Percentiles rank a stretch among this genome's conserved stretches.
These are phyloP conservation scores for Odontomachus brunneus DNA, from an alignment of 1,140 invertebrate species.

Conservation along the genomic window DNA sequence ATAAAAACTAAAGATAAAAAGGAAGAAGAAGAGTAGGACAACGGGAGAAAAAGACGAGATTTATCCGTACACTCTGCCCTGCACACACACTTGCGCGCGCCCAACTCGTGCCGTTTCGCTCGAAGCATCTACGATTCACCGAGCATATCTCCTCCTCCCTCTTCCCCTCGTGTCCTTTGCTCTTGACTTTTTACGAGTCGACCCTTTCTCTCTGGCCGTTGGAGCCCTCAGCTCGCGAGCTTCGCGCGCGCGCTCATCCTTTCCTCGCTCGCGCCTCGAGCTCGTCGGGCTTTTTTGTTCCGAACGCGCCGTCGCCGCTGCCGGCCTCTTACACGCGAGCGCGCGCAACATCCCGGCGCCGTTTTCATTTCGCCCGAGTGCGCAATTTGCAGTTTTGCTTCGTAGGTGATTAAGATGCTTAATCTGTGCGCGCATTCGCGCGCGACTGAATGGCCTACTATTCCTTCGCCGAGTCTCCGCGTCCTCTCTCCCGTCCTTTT, in stretches of 20 bases:
- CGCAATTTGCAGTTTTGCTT: slow-evolving; percentile 78
- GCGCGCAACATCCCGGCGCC: slow-evolving; percentile 47
- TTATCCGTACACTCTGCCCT: slow-evolving; percentile 15
- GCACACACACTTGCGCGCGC: not conserved
- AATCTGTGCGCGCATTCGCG: slow-evolving; percentile 62
- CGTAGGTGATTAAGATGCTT: slow-evolving; percentile 77
- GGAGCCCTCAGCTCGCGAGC: too few relatives aligned
- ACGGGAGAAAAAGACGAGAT: not conserved
- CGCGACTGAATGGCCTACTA: slow-evolving; percentile 25
- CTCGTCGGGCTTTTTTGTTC: slow-evolving; percentile 48
- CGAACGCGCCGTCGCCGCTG: slow-evolving; percentile 20
- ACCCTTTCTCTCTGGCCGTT: slow-evolving; percentile 40
- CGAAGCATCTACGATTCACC: slow-evolving; percentile 38
- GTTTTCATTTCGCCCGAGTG: slow-evolving; percentile 74
- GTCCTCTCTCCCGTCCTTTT: too few relatives aligned
- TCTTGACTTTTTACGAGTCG: slow-evolving; percentile 60
- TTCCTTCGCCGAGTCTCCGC: not conserved
- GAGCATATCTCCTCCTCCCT: slow-evolving; percentile 62
- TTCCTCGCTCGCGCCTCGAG: slow-evolving; percentile 12
- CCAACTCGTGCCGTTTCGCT: slow-evolving; percentile 15
- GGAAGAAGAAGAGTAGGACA: not conserved
- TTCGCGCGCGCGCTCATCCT: not conserved
- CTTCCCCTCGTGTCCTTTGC: slow-evolving; percentile 58
- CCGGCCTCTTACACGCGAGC: slow-evolving; percentile 55
- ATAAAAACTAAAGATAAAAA: slow-evolving; percentile 17